Evolutionary conservation across 2,113 vertebrate genomes (phyloP), one percentile per base, ranked within the genome.

Genomic region (Tor tambroides): DNA sequence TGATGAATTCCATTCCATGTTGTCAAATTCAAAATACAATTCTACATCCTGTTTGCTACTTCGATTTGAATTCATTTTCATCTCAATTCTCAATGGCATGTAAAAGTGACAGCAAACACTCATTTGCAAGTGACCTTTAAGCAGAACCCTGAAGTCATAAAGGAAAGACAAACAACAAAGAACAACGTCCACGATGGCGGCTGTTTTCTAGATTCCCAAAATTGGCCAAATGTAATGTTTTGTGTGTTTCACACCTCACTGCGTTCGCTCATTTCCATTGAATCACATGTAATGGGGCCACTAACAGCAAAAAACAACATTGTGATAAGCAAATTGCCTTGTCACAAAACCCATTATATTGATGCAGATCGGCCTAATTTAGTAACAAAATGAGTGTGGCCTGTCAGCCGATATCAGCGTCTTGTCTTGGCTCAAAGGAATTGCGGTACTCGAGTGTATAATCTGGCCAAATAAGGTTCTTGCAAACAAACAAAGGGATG

Each of bases 341-440:
- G 78, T 38, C 54, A 63, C 23, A 21, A 63, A 26, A 63, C 78
- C 35, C 54, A 63, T 61, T 63, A 61, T 26, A 63, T 41, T 41
- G 35, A 80, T 80, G 78, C 23, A 41, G 78, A 63, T 63, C 7
- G 56, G 12, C 54, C 78, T 59, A 43, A 63, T 41, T 41, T 63
- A 63, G 78, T 80, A 63, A 41, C 54, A 41, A n/a, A 56, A 63
- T 80, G 78, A 80, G 21, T 80, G 78, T 41, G 78, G 78, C 78
- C 78, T 61, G 78, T 80, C 78, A 80, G 78, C 14, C 15, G 4
- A 63, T 26, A 80, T 80, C 78, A 80, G 56, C 23, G 1, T 80
- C 56, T 15, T 28, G 11, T 41, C 35, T 80, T 63, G 4, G 32
- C 78, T 80, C 35, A 63, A 26, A 63, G 23, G 56, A 41, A 80